Evolutionary conservation across 2,888 invertebrate genomes (phyloP), one percentile per base, ranked within the genome.

Genomic region (Catocala sponsa): DNA sequence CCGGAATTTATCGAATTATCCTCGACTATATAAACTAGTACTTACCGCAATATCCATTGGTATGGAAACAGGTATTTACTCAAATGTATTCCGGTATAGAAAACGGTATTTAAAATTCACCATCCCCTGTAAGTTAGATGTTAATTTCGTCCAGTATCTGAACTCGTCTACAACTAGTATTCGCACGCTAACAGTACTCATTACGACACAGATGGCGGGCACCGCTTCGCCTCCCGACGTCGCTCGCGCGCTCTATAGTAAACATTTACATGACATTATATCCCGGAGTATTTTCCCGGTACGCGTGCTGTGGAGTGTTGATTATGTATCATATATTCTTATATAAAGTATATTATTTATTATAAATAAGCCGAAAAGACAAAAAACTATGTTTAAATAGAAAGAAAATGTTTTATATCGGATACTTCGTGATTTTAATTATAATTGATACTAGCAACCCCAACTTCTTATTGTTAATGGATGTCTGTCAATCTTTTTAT

Each of bases 171-270:
- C 46, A n/a, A 15, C 7, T 51, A 47, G 46, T 54, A 13, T 6
- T 11, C 25, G 43, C 55, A 55, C 58, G 33, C 47, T 63, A 63
- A 63, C 59, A 51, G 41, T 54, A 48, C 10, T 51, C 68, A 63
- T 71, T 72, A 59, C 66, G 72, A 63, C 70, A 61, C 79, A 82
- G 79, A 76, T 76, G 77, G 70, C 62, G 75, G 49, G 38, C 50
- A 35, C 7, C 59, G 65, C 67, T 66, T 76, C 59, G 43, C 78
- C 59, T 55, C 52, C 49, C 70, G 66, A 59, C 55, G 50, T 62
- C 70, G 70, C 58, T 63, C 60, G 58, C 75, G 59, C 54, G 38
- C 65, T 47, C 49, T 11, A 49, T 60, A 66, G 66, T 71, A 68
- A 70, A 71, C 65, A 57, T 60, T 65, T 49, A 62, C 49, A 53